Evolutionary conservation across 2,797 vertebrate species (phyloP).

Genomic region (Chaetophractus vellerosus): DNA sequence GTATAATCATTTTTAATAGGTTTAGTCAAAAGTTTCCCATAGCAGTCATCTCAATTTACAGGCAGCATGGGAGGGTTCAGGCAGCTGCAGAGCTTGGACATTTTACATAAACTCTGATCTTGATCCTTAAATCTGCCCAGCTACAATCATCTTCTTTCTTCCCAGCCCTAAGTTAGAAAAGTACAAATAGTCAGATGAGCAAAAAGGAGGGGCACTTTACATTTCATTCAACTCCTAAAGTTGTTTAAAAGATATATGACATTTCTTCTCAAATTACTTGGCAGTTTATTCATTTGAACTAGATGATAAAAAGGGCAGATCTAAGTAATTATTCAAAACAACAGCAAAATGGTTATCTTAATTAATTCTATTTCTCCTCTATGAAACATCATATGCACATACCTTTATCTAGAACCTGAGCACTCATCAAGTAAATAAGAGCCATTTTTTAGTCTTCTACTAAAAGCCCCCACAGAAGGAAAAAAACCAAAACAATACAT

Average conservation of each 20-base stretch:
- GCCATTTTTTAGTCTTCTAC: constrained; percentile 75
- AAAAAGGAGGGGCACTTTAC: constrained; percentile 2
- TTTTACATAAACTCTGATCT: constrained; percentile 28
- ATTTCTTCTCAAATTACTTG: constrained; percentile 33
- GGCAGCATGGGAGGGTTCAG: background rate
- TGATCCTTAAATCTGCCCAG: background rate
- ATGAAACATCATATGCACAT: background rate
- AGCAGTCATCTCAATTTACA: background rate
- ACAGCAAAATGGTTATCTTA: constrained; percentile 46
- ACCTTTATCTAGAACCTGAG: constrained; percentile 68
- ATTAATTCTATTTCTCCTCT: constrained; percentile 65
- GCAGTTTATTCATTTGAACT: constrained; percentile 15
- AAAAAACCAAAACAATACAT: constrained; percentile 77
- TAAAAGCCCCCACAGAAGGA: constrained; percentile 68
- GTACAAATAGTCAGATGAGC: background rate
- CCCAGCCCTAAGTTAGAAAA: background rate
- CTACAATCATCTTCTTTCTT: background rate
- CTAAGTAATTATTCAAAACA: constrained; percentile 70
- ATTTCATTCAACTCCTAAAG: constrained; percentile 47
- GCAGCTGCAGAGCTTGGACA: background rate
- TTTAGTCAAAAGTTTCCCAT: constrained; percentile 20
- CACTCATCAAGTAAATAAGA: constrained; percentile 61
- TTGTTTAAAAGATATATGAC: background rate
- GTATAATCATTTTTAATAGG: background rate
- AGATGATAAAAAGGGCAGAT: constrained; percentile 30